phyloP scores from a whole-genome alignment of 2,113 vertebrate species.

The Alligator mississippiensis region DNA sequence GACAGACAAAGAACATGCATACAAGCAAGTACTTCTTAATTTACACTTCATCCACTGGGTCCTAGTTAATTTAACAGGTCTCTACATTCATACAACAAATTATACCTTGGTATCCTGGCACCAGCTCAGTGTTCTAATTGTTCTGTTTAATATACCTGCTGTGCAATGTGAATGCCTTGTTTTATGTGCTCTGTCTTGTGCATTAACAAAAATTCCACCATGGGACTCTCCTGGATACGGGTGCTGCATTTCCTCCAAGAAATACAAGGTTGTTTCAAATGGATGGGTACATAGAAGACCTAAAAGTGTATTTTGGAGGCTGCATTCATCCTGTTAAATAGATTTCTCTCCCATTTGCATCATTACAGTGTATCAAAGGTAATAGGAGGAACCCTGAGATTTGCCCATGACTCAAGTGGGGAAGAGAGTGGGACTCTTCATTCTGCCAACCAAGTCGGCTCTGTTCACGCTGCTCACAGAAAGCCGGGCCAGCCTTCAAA shows the following conservation, averaged over 20 bases:
- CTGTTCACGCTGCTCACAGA: background rate
- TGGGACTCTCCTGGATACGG: background rate
- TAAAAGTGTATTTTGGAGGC: background rate
- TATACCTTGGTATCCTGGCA: slow-evolving; percentile 4
- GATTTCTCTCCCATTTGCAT: background rate
- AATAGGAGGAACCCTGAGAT: fast-evolving
- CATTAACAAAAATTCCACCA: background rate
- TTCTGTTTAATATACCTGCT: background rate
- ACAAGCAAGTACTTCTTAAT: slow-evolving; percentile 3
- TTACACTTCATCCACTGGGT: slow-evolving; percentile 15
- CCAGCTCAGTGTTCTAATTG: background rate
- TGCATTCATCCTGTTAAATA: fast-evolving
- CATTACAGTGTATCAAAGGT: background rate
- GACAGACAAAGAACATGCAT: background rate
- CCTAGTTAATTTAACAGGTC: slow-evolving; percentile 52
- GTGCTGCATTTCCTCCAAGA: background rate
- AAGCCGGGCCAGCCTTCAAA: fast-evolving
- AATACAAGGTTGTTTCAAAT: background rate
- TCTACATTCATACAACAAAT: slow-evolving; percentile 16
- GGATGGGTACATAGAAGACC: background rate
- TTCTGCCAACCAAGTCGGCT: background rate
- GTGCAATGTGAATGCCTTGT: background rate
- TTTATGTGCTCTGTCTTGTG: background rate
- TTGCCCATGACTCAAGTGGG: fast-evolving
- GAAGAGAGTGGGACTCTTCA: fast-evolving